These are phyloP conservation scores for Aphelenchoides fujianensis DNA, from an alignment of 1,140 invertebrate genomes.

Conservation along the genomic window DNA sequence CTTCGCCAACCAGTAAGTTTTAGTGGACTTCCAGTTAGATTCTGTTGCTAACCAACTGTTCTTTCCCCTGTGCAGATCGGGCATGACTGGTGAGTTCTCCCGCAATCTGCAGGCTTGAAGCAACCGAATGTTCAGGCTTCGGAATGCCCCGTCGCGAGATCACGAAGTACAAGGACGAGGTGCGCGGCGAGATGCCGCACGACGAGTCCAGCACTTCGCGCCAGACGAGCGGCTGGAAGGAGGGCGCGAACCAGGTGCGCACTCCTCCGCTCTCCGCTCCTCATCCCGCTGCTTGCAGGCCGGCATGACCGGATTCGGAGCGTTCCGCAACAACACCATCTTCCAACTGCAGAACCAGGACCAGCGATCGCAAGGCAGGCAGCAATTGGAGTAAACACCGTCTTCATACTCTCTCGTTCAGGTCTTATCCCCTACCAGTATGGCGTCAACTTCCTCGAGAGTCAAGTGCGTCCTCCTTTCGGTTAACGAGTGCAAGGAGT, in stretches of 20 bases:
- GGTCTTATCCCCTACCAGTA: slow-evolving; percentile 62
- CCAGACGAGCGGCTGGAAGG: slow-evolving; percentile 60
- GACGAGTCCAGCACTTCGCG: slow-evolving; percentile 56
- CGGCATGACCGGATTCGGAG: slow-evolving; percentile 62
- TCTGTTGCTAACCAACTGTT: no score
- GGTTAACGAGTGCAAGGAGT: neutral
- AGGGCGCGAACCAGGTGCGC: slow-evolving; percentile 40
- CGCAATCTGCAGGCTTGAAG: neutral
- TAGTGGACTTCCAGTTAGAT: no score
- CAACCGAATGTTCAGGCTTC: slow-evolving; percentile 43
- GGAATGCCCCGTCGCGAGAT: slow-evolving; percentile 62
- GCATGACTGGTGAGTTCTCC: slow-evolving; percentile 53
- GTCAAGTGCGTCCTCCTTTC: slow-evolving; percentile 11
- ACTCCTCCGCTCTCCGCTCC: no score
- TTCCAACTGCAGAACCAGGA: slow-evolving; percentile 46
- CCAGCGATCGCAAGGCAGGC: slow-evolving; percentile 46
- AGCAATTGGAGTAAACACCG: no score
- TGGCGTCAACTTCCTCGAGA: slow-evolving; percentile 61
- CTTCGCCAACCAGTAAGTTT: slow-evolving; percentile 61
- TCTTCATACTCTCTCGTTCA: slow-evolving; percentile 28
- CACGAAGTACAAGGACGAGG: slow-evolving; percentile 62
- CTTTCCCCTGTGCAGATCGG: no score
- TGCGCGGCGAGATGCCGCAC: slow-evolving; percentile 62
- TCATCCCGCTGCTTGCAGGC: no score
- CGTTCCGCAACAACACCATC: slow-evolving; percentile 62